Evolutionary conservation across 1,140 invertebrate species (phyloP).

Genomic region (Apolygus lucorum): DNA sequence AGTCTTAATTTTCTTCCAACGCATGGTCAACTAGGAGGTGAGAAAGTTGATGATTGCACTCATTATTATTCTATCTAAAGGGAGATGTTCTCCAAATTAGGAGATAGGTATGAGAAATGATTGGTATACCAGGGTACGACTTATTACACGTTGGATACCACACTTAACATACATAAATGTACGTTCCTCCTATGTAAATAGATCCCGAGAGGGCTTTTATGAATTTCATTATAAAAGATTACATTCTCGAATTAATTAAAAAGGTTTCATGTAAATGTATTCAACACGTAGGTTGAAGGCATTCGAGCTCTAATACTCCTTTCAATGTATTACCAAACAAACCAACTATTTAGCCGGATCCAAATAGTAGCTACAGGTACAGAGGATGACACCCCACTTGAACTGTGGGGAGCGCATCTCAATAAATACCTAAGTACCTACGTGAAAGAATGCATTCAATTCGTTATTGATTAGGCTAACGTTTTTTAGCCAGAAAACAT

Average conservation of each 20-base stretch:
- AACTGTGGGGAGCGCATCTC: too few relatives aligned
- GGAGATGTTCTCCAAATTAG: neutral
- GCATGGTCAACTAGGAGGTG: too few relatives aligned
- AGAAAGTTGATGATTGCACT: neutral
- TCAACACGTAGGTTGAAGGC: neutral
- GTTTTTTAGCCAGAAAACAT: too few relatives aligned
- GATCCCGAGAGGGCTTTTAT: neutral
- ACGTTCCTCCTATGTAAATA: neutral
- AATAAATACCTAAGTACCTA: too few relatives aligned
- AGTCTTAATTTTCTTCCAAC: too few relatives aligned
- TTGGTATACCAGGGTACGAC: neutral
- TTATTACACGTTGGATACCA: neutral
- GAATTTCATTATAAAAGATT: neutral
- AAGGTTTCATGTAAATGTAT: neutral
- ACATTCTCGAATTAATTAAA: slow-evolving; percentile 2
- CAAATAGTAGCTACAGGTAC: too few relatives aligned
- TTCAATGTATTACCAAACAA: neutral
- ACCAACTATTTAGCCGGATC: too few relatives aligned
- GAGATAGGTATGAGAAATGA: neutral
- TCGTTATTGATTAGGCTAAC: too few relatives aligned
- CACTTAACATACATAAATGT: neutral
- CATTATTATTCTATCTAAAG: neutral
- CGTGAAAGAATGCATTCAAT: too few relatives aligned
- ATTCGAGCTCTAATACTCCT: neutral
- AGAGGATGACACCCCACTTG: too few relatives aligned